These are phyloP conservation scores for Sussaba pulchella DNA, from an alignment of 2,888 invertebrate species.

Conservation along the genomic window DNA sequence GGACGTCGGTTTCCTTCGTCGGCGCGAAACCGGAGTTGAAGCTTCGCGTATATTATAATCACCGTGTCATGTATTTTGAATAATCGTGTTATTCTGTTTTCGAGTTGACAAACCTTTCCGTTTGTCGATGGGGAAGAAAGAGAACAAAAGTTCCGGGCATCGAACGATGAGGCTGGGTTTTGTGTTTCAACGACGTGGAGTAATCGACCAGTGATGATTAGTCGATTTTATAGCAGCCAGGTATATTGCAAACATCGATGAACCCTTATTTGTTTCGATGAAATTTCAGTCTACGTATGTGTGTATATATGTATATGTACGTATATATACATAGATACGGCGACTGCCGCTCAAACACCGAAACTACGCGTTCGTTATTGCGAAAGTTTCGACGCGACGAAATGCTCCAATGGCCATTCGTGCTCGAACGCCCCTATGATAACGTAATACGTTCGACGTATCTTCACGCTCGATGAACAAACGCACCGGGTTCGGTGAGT, in stretches of 20 bases:
- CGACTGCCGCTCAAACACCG: not conserved
- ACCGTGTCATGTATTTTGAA: not conserved
- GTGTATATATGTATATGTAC: too few relatives aligned
- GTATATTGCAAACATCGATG: not conserved
- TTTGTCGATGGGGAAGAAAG: too few relatives aligned
- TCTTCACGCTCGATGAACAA: slow-evolving; percentile 69
- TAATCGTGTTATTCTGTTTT: not conserved
- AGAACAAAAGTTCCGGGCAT: too few relatives aligned
- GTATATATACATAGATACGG: too few relatives aligned
- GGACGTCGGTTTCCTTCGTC: slow-evolving; percentile 39
- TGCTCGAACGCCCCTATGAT: slow-evolving; percentile 56
- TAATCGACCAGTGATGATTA: slow-evolving; percentile 4
- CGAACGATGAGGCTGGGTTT: slow-evolving; percentile 15
- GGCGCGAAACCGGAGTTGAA: not conserved
- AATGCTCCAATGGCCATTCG: slow-evolving; percentile 22
- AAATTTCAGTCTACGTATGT: not conserved
- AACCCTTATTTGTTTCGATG: not conserved
- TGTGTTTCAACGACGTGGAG: not conserved
- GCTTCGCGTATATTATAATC: not conserved
- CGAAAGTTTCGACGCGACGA: slow-evolving; percentile 23
- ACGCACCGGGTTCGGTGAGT: slow-evolving; percentile 44
- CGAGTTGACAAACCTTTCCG: too few relatives aligned
- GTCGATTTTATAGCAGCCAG: not conserved
- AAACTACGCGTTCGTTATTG: slow-evolving; percentile 15
- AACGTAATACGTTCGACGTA: slow-evolving; percentile 65